Percentiles rank a stretch among this genome's conserved stretches.
Conservation (phyloP, 1,140 invertebrate species). For the Sycophila sp. region DNA sequence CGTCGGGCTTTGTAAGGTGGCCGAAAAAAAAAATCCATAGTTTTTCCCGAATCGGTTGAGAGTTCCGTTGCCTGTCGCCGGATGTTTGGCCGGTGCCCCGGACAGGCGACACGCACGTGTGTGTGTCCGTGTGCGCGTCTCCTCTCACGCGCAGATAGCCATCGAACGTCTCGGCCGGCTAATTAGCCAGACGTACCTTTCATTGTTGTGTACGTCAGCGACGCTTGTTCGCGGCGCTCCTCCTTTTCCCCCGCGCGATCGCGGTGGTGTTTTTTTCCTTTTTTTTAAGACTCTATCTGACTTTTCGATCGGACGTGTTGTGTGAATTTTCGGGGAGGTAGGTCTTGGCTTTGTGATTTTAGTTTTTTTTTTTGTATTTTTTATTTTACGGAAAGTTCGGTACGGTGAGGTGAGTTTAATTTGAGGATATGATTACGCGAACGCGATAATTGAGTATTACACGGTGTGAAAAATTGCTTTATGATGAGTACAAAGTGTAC, state of each 20-base stretch:
- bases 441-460: not conserved
- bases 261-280: not conserved
- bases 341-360: not conserved
- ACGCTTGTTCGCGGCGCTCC: no score
- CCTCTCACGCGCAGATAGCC: conserved; percentile 29
- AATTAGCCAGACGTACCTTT: no score
- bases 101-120: conserved; percentile 31
- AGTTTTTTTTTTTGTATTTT: not conserved
- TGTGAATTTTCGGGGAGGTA: not conserved
- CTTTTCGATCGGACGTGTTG: not conserved
- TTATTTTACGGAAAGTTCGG: not conserved
- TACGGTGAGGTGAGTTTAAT: not conserved
- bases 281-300: not conserved
- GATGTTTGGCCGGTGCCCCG: conserved; percentile 37
- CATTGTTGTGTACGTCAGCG: no score
- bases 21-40: no score
- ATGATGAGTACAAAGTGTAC: no score
- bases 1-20: no score
- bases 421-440: not conserved
- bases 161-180: conserved; percentile 29
- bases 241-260: conserved; percentile 14
- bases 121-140: conserved; percentile 18
- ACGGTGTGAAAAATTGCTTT: not conserved
- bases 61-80: conserved; percentile 5
- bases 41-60: conserved; percentile 37